A percentile compares a stretch with the other conserved stretches of the same genome.
phyloP scores from a whole-genome alignment of 2,113 vertebrate genomes.

The Sinocyclocheilus rhinocerous region DNA sequence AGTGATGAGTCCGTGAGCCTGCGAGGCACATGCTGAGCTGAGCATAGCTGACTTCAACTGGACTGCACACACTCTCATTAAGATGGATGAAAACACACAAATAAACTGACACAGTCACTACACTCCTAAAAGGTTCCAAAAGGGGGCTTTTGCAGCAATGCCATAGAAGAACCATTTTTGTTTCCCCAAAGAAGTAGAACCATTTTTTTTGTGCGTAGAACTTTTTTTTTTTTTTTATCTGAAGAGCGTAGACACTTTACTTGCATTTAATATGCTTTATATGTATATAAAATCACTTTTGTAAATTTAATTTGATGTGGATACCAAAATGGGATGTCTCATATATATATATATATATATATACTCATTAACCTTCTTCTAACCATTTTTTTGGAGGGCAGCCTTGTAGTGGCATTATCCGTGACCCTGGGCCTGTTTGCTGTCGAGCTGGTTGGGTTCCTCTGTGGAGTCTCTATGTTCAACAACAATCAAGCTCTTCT shows the following conservation, averaged over 20 bases:
- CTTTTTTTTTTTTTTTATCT: too few relatives aligned
- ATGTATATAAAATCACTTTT: too few relatives aligned
- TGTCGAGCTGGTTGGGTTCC: slow-evolving; percentile 84
- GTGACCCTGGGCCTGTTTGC: slow-evolving; percentile 84
- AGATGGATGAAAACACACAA: slow-evolving; percentile 15
- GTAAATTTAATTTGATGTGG: too few relatives aligned
- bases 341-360: neutral
- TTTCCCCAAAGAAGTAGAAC: neutral
- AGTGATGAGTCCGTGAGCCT: slow-evolving; percentile 1
- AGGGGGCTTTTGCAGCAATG: too few relatives aligned
- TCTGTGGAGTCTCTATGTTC: slow-evolving; percentile 89
- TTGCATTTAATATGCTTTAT: too few relatives aligned
- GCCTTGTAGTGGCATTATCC: slow-evolving; percentile 81
- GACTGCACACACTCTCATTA: slow-evolving; percentile 14
- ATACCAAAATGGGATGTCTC: too few relatives aligned
- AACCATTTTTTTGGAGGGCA: slow-evolving; percentile 57
- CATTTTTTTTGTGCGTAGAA: too few relatives aligned
- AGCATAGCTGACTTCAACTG: slow-evolving; percentile 27
- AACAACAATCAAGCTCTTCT: slow-evolving; percentile 84
- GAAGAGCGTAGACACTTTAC: too few relatives aligned
- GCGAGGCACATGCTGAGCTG: neutral
- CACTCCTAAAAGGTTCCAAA: neutral
- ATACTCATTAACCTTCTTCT: neutral
- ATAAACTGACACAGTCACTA: neutral
- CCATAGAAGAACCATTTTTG: too few relatives aligned